phyloP scores from a whole-genome alignment of 2,797 vertebrate genomes.

The Arnoldichthys spilopterus region DNA sequence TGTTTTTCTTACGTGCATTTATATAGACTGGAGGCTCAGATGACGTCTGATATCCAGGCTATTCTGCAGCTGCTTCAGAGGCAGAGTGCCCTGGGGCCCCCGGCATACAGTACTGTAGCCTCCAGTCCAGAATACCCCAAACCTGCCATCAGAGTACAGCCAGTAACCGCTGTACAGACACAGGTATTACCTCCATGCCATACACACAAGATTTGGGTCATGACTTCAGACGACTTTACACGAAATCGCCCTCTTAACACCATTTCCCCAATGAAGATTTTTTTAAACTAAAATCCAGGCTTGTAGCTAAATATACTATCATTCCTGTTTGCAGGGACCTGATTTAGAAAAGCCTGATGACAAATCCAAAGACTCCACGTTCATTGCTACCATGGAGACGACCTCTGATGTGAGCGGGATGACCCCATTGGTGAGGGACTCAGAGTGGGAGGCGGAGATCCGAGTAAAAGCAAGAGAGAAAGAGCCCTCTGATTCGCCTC shows the following conservation, averaged over 20 bases:
- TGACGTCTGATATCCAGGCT: slow-evolving; percentile 94
- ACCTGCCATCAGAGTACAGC: slow-evolving; percentile 74
- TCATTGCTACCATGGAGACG: slow-evolving; percentile 78
- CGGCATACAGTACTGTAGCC: slow-evolving; percentile 92
- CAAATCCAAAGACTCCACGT: slow-evolving; percentile 91
- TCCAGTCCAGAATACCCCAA: slow-evolving; percentile 84
- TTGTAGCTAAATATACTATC: slow-evolving; percentile 31
- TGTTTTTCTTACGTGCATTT: slow-evolving; percentile 9
- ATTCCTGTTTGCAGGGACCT: slow-evolving; percentile 77
- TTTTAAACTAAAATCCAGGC: background rate
- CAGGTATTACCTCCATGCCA: slow-evolving; percentile 32
- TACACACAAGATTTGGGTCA: background rate
- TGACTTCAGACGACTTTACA: background rate
- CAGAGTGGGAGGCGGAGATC: slow-evolving; percentile 44
- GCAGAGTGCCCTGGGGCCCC: slow-evolving; percentile 85
- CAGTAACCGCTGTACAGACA: slow-evolving; percentile 76
- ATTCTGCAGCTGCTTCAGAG: slow-evolving; percentile 95
- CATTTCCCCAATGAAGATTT: background rate
- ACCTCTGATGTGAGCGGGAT: slow-evolving; percentile 81
- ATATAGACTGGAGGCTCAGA: slow-evolving; percentile 92
- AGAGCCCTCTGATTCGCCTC: slow-evolving; percentile 68
- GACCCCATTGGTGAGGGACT: slow-evolving; percentile 70
- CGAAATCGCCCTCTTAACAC: slow-evolving; percentile 12
- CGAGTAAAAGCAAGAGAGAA: slow-evolving; percentile 65
- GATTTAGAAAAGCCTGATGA: slow-evolving; percentile 80